Conservation (phyloP, 2,888 invertebrate species). For the Agriopis marginaria region DNA sequence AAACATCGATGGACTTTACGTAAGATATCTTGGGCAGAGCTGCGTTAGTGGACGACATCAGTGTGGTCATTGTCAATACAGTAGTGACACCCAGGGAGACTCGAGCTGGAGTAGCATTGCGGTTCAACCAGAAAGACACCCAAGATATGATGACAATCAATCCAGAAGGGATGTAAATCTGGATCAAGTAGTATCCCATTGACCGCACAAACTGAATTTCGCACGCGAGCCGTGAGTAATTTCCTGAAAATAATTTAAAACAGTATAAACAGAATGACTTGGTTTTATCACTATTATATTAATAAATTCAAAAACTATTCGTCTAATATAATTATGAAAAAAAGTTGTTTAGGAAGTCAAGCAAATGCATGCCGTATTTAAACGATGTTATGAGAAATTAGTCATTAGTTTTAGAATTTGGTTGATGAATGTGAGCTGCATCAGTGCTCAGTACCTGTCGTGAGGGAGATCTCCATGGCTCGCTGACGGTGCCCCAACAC, state of each 20-base stretch:
- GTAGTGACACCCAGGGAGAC: constrained; percentile 98
- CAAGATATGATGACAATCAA: constrained; percentile 98
- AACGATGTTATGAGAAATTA: background rate
- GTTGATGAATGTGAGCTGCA: constrained; percentile 43
- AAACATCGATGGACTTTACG: constrained; percentile 99
- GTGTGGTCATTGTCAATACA: constrained; percentile 98
- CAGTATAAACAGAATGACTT: background rate
- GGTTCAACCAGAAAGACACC: constrained; percentile 98
- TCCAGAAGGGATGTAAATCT: constrained; percentile 98
- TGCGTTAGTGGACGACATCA: constrained; percentile 98
- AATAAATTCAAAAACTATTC: background rate
- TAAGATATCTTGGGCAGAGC: constrained; percentile 99
- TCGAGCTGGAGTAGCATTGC: constrained; percentile 97
- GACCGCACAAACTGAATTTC: constrained; percentile 98
- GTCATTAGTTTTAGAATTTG: constrained; percentile 9
- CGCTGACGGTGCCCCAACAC: constrained; percentile 97
- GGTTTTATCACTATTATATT: background rate
- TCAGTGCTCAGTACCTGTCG: constrained; percentile 92
- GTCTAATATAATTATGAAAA: background rate
- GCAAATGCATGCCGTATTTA: constrained; percentile 10
- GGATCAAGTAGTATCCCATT: constrained; percentile 99
- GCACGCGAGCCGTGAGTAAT: constrained; percentile 97
- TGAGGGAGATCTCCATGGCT: constrained; percentile 97
- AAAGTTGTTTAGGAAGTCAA: constrained; percentile 5
- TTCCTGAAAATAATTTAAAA: constrained; percentile 88